Evolutionary conservation across 2,797 vertebrate genomes (phyloP).

Genomic region (Hafferia zeledoni): DNA sequence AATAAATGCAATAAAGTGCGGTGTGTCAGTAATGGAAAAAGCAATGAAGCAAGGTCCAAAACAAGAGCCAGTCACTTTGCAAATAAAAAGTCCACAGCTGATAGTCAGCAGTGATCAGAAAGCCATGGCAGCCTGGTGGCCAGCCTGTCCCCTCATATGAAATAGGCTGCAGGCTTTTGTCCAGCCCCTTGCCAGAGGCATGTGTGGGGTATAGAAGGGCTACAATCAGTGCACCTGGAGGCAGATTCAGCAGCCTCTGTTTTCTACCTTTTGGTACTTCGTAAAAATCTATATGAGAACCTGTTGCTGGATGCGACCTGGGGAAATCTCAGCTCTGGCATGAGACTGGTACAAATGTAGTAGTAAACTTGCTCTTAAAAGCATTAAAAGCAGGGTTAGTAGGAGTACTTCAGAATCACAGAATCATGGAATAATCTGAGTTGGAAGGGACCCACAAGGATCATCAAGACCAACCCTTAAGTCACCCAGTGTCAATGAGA

Average conservation of each 20-base stretch:
- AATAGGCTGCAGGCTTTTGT: not conserved
- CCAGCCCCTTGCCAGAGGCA: not conserved
- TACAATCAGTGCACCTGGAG: not conserved
- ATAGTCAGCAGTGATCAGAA: not conserved
- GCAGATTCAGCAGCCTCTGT: not conserved
- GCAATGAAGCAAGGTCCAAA: not conserved
- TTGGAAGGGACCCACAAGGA: not conserved
- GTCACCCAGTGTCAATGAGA: not conserved
- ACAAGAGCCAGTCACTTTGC: not conserved
- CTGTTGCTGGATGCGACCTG: not conserved
- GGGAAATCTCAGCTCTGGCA: not conserved
- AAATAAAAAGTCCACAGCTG: not conserved
- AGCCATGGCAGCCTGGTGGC: not conserved
- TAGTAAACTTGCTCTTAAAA: not conserved
- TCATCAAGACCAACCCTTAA: not conserved
- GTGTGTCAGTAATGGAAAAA: not conserved
- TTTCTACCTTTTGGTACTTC: not conserved
- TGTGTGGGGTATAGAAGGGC: not conserved
- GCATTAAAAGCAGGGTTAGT: not conserved
- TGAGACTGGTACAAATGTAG: accelerated
- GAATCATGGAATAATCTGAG: not conserved
- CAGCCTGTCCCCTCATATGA: accelerated
- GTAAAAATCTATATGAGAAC: not conserved
- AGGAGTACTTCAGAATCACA: not conserved
- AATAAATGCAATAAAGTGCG: not conserved